These are phyloP conservation scores for Cirrhinus molitorella DNA, from an alignment of 2,797 vertebrate genomes.

Conservation along the genomic window DNA sequence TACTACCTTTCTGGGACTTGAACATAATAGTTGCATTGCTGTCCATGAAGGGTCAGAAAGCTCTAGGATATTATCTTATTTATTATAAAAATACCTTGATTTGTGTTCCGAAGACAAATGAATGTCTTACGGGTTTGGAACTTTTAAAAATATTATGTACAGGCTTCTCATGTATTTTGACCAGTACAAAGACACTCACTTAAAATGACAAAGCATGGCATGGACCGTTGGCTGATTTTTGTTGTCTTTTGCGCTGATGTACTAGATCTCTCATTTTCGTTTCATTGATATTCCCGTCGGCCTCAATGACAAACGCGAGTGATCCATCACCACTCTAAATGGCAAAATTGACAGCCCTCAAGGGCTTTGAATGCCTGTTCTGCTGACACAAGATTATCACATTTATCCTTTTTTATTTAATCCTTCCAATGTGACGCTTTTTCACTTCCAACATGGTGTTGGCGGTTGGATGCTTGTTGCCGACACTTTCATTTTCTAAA, in stretches of 20 bases:
- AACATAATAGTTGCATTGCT: no score
- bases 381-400: slow-evolving; percentile 61
- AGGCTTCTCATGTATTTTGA: neutral
- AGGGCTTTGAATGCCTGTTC: slow-evolving; percentile 54
- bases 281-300: slow-evolving; percentile 56
- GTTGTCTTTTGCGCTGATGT: slow-evolving; percentile 42
- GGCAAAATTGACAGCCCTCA: slow-evolving; percentile 60
- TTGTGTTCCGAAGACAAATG: no score
- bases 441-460: slow-evolving; percentile 31
- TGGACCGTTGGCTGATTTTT: slow-evolving; percentile 33
- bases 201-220: slow-evolving; percentile 8
- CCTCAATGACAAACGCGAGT: slow-evolving; percentile 52
- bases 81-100: no score
- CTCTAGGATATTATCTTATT: no score
- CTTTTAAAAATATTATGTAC: no score
- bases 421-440: slow-evolving; percentile 55
- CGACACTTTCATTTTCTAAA: slow-evolving; percentile 18
- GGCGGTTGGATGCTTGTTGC: slow-evolving; percentile 4
- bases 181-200: neutral
- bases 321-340: slow-evolving; percentile 59
- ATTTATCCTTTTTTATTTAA: slow-evolving; percentile 62
- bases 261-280: slow-evolving; percentile 41
- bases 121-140: no score
- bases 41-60: no score
- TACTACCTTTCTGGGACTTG: no score